phyloP scores from a whole-genome alignment of 2,888 invertebrate genomes.

The Luperina nickerlii region DNA sequence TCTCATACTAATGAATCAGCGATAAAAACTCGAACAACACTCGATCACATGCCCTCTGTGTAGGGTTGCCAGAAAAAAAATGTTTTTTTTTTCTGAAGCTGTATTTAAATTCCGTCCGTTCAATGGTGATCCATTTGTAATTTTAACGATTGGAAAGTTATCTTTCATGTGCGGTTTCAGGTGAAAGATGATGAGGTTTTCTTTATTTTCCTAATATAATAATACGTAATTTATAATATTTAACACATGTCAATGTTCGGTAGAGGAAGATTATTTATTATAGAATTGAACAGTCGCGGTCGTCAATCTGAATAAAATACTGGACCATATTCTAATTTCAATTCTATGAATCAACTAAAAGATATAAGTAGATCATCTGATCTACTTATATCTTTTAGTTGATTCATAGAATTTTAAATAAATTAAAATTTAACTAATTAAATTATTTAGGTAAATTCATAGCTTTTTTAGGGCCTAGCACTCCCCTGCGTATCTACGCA shows the following conservation, averaged over 20 bases:
- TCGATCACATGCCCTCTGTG: conserved; percentile 82
- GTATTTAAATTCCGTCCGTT: not conserved
- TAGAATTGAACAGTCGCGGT: not conserved
- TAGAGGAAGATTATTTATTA: not conserved
- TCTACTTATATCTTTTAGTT: no score
- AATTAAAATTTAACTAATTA: no score
- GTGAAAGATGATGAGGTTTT: not conserved
- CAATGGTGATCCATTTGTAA: not conserved
- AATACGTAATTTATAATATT: not conserved
- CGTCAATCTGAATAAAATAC: not conserved
- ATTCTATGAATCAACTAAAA: not conserved
- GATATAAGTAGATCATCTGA: not conserved
- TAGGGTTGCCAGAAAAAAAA: conserved; percentile 77
- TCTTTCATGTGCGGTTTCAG: not conserved
- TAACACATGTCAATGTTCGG: not conserved
- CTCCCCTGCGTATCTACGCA: no score
- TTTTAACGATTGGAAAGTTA: not conserved
- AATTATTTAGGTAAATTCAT: no score
- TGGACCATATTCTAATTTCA: not conserved
- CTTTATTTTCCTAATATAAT: not conserved
- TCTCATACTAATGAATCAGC: conserved; percentile 89
- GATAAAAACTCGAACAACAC: conserved; percentile 89
- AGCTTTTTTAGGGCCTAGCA: no score
- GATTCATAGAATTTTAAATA: no score
- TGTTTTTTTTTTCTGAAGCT: not conserved